Evolutionary conservation across 2,888 invertebrate species (phyloP), one percentile per base, ranked within the genome.

Genomic region (Chesias legatella): DNA sequence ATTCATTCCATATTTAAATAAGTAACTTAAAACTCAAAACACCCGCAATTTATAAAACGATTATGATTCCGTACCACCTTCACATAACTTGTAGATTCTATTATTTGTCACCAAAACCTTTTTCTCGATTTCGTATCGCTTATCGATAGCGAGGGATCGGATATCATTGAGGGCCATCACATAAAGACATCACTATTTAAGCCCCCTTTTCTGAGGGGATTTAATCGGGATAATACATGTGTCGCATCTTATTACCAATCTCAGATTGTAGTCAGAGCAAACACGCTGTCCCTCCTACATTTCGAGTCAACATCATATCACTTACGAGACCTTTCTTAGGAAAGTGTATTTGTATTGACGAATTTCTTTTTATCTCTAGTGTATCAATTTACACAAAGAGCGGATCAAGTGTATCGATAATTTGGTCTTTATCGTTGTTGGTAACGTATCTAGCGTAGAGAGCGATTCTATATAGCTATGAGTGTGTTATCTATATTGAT

Each of bases 241-340:
- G 85, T 84, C 86, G 80, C 82, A 82, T 85, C 84, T 80, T 83
- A 84, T 84, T 84, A 85, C 83, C 78, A 79, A 83, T 84, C 85
- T 77, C 67, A 80, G 81, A 79, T 80, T 79, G 78, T 78, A 77
- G 77, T 67, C 60, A 67, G 70, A 74, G 78, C 79, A 85, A 85
- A 86, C 84, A 81, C 69, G 73, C 72, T 72, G 67, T 68, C 70
- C 72, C 64, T 72, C 65, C 65, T 57, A 62, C 66, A 64, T 65
- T 56, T 60, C 56, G 69, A 77, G 83, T 81, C 80, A 84, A 83
- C 80, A 83, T 67, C 68, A 76, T 82, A 84, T 82, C 80, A 82
- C 76, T 83, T 81, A 77, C 76, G 67, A 60, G 68, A 74, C 71
- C 70, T 75, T 69, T 71, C 60, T 59, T 61, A 61, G 55, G 67